These are phyloP conservation scores for Scaptomyza cyrtandrae DNA, from an alignment of 2,888 invertebrate species.

Conservation along the genomic window DNA sequence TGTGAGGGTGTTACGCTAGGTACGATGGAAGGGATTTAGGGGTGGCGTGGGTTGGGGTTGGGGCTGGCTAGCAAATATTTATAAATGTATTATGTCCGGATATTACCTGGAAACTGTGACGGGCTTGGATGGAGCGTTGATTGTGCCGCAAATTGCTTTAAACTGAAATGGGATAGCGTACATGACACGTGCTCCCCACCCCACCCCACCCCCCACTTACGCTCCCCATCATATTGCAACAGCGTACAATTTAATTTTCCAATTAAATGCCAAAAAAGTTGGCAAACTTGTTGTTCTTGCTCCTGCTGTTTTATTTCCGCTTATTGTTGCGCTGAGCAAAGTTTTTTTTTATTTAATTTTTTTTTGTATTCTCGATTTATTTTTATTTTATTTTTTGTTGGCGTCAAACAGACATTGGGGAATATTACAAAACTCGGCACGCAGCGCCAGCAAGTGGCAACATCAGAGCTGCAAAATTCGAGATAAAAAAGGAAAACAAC, in stretches of 20 bases:
- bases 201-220: background rate
- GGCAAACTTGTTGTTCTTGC: conserved; percentile 4
- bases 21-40: background rate
- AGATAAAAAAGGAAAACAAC: conserved; percentile 59
- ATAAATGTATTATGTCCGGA: conserved; percentile 63
- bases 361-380: too few species aligned
- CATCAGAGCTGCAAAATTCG: conserved; percentile 42
- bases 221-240: conserved; percentile 32
- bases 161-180: conserved; percentile 43
- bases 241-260: conserved; percentile 82
- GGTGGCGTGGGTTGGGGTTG: background rate
- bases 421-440: conserved; percentile 74
- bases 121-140: conserved; percentile 46
- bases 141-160: conserved; percentile 56
- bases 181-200: conserved; percentile 21
- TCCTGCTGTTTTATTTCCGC: background rate
- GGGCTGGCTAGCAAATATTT: conserved; percentile 45
- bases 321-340: background rate
- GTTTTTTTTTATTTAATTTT: background rate
- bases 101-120: conserved; percentile 62
- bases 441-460: conserved; percentile 29
- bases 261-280: conserved; percentile 79
- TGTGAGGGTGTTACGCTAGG: background rate
- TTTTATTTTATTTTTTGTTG: conserved; percentile 12
- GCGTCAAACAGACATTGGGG: conserved; percentile 76